A percentile compares a stretch with the other conserved stretches of the same genome.
Evolutionary conservation across 2,797 vertebrate species (phyloP).

Genomic region (Toxotes lorentzi): DNA sequence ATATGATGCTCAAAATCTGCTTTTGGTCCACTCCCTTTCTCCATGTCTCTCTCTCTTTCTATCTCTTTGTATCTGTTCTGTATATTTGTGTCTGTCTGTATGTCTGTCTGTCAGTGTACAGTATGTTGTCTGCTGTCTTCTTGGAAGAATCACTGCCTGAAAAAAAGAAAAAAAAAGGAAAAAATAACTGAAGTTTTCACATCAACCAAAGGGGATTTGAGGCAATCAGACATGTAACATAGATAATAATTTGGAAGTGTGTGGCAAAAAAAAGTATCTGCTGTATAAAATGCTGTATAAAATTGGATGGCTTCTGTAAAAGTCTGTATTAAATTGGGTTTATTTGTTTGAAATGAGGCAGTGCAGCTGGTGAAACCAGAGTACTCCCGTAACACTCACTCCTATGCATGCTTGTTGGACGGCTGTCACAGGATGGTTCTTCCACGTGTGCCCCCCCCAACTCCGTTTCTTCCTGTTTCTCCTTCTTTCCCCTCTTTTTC

Average conservation of each 20-base stretch:
- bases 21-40: constrained; percentile 74
- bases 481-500: constrained; percentile 64
- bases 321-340: constrained; percentile 69
- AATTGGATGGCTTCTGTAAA: constrained; percentile 72
- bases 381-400: constrained; percentile 75
- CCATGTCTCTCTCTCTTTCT: constrained; percentile 52
- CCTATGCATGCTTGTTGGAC: constrained; percentile 86
- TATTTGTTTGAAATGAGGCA: constrained; percentile 69
- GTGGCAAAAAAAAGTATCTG: constrained; percentile 60
- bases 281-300: constrained; percentile 70
- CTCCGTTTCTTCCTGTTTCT: constrained; percentile 59
- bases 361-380: constrained; percentile 71
- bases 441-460: constrained; percentile 68
- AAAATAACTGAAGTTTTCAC: constrained; percentile 54
- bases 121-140: constrained; percentile 74
- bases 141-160: constrained; percentile 83
- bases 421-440: constrained; percentile 80
- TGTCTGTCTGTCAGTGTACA: constrained; percentile 73
- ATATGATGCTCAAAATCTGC: constrained; percentile 77
- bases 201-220: constrained; percentile 70
- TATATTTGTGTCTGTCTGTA: constrained; percentile 74
- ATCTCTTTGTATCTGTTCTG: constrained; percentile 71
- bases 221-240: constrained; percentile 72
- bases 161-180: constrained; percentile 47
- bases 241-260: constrained; percentile 69